These are phyloP conservation scores for Cydia strobilella DNA, from an alignment of 1,140 invertebrate species.

Conservation along the genomic window DNA sequence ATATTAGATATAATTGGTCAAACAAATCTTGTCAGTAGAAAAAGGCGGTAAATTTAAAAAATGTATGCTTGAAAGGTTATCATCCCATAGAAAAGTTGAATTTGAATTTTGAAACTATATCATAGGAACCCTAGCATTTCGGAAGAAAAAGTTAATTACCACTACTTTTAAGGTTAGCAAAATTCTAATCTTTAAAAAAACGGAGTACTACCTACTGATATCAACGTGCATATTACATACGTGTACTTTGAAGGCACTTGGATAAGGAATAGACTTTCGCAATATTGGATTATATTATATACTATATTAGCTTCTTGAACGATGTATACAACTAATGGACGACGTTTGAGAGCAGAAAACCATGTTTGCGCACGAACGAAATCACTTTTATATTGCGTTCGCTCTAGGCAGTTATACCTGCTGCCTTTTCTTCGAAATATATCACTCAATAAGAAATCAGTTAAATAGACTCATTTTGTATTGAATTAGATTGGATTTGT, in stretches of 20 bases:
- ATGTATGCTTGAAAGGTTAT: no score
- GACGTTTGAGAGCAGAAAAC: neutral
- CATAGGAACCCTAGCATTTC: no score
- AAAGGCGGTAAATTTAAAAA: no score
- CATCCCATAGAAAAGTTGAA: no score
- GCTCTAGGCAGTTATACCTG: neutral
- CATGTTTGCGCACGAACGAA: neutral
- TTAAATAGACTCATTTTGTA: neutral
- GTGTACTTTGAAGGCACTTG: neutral
- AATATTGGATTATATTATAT: neutral
- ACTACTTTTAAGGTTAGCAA: no score
- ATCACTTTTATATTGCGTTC: conserved; percentile 10
- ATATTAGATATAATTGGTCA: no score
- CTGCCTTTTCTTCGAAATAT: neutral
- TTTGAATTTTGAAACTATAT: no score
- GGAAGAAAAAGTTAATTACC: no score
- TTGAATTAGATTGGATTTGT: neutral
- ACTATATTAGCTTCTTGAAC: neutral
- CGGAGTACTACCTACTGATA: no score
- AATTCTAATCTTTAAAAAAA: no score
- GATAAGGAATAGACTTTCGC: neutral
- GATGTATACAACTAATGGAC: neutral
- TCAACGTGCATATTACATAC: no score
- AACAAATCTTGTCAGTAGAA: no score
- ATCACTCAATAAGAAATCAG: neutral